phyloP scores from a whole-genome alignment of 2,888 invertebrate genomes.

The Eulithis prunata region DNA sequence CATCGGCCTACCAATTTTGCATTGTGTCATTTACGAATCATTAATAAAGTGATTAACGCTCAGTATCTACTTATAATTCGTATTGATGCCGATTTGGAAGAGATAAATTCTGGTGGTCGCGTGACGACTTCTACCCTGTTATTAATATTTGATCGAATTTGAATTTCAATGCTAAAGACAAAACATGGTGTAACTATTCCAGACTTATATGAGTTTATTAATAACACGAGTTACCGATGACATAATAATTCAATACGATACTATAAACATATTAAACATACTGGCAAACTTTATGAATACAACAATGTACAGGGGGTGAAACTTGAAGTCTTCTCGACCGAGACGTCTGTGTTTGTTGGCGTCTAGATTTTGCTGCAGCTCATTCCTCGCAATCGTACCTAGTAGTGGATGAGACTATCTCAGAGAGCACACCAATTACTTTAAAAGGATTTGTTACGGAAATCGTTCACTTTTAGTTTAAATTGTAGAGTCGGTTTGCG shows the following conservation, averaged over 20 bases:
- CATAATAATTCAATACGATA: too few species aligned
- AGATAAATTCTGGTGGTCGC: too few species aligned
- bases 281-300: too few species aligned
- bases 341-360: slow-evolving; percentile 55
- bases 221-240: too few species aligned
- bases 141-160: too few species aligned
- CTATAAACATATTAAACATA: too few species aligned
- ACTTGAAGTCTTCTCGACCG: slow-evolving; percentile 52
- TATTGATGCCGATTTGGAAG: too few species aligned
- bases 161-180: too few species aligned
- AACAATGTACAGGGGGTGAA: slow-evolving; percentile 34
- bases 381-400: slow-evolving; percentile 46
- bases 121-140: too few species aligned
- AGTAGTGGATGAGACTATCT: slow-evolving; percentile 36
- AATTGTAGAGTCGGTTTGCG: slow-evolving; percentile 21
- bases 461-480: slow-evolving; percentile 31
- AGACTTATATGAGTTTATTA: too few species aligned
- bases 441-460: slow-evolving; percentile 45
- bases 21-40: slow-evolving; percentile 57
- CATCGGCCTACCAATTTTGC: slow-evolving; percentile 34
- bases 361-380: slow-evolving; percentile 45
- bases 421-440: slow-evolving; percentile 42
- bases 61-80: slow-evolving; percentile 43
- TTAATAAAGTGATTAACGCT: slow-evolving; percentile 59
- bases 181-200: too few species aligned